Conservation (phyloP, 2,797 vertebrate genomes). For the Myotis planiceps region DNA sequence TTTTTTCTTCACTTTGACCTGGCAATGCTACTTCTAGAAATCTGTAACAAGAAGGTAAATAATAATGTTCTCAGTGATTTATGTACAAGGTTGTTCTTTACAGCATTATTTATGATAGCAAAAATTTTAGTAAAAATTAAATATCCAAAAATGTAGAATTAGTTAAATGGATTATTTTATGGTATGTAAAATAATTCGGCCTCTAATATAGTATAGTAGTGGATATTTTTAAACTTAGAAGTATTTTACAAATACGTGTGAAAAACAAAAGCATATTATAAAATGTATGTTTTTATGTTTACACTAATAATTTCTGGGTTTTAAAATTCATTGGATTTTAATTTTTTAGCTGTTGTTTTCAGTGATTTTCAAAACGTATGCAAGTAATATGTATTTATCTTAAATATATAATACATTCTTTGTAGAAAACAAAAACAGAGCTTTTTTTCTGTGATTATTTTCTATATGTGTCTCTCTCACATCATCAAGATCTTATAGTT, state of each 20-base stretch:
- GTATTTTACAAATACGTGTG: background rate
- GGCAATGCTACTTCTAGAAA: background rate
- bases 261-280: background rate
- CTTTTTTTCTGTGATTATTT: background rate
- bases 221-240: background rate
- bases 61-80: background rate
- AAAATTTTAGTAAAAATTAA: background rate
- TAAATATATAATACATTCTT: background rate
- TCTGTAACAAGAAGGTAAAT: background rate
- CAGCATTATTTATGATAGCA: background rate
- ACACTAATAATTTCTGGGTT: background rate
- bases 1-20: background rate
- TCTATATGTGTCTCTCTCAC: too few relatives aligned
- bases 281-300: background rate
- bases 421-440: background rate
- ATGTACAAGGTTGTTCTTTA: background rate
- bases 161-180: slow-evolving; percentile 9
- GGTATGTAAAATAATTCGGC: background rate
- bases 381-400: background rate
- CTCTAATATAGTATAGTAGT: background rate
- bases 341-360: background rate
- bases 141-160: background rate
- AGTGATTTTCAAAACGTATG: background rate
- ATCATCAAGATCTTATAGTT: background rate
- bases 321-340: background rate